Base-by-base conservation (phyloP, 2,888 invertebrate species). In the Ctena decussata region DNA sequence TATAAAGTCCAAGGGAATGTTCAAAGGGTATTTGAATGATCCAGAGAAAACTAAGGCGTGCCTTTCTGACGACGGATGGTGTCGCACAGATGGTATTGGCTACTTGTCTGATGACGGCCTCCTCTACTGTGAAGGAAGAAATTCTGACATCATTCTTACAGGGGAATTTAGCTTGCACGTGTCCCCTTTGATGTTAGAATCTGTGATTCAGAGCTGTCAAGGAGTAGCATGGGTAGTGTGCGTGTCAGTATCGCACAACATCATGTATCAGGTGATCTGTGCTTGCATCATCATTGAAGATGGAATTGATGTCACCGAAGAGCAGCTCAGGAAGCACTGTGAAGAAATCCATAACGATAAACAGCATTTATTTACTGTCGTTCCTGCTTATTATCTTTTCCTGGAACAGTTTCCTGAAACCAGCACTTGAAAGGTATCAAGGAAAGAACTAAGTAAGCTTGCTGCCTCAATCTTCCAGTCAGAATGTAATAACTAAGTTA, bases 161-260 rank as follows among this genome's bases (percentile, higher is more conserved):
- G 85, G 82, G 21, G 85, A 77, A 18, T n/a, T n/a, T n/a, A n/a
- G n/a, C n/a, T 71, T 81, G 71, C 80, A 84, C 41, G 80, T 84
- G 15, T 15, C 77, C 2, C 84, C 84, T 2, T 77, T 75, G 60
- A 84, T 80, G 21, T 24, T 80, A 12, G 84, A 84, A 39, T 39
- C 70, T 18, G 53, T 72, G 0, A 44, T 80, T 18, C 73, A 65
- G 15, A 39, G 46, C 65, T 80, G 41, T 44, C 73, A 77, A 6
- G 74, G 74, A 12, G 37, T 86, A 12, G 39, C 49, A 5, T 32
- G 65, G 18, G 86, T 78, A 27, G 72, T 81, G 15, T 57, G 85
- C 30, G 83, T 86, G 27, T 85, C 87, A 18, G 72, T 90, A 21
- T 78, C 87, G 12, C 83, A 89, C 71, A 77, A 85, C 27, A 70